Base-by-base conservation (phyloP, 2,797 vertebrate species). In the Bryconaethiops microstoma region DNA sequence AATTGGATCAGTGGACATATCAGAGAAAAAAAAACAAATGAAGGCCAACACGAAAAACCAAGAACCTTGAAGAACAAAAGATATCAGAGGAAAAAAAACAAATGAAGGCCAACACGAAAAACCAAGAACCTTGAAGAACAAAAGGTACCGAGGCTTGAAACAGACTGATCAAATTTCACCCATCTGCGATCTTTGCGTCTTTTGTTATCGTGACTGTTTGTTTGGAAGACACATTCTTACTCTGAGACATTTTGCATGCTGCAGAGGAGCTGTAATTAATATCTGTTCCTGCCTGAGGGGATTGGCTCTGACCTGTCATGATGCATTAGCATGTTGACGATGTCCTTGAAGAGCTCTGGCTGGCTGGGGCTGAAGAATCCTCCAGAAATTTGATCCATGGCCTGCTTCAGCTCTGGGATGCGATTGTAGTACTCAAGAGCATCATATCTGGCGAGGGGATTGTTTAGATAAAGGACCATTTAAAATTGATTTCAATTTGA, bases 291-390 rank as follows among this genome's bases (percentile, higher is more conserved):
- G 40, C 40, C 25, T 8, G 3, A 25, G 48, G 23, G 14, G n/a
- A 45, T 14, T 19, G 17, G 5, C 35, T 78, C 77, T 65, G 39
- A 97, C 96, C 96, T 94, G 93, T 97, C 96, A 16, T 97, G 94
- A 81, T 97, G 88, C 95, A 97, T 95, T 82, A 97, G 92, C 96
- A 97, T 96, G 90, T 95, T 94, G 88, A 96, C 95, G 0, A 97
- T 94, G 88, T 96, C 96, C 88, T 96, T 96, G 90, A 97, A 97
- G 76, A 96, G 95, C 85, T 94, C 94, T 0, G 93, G 95, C 85
- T 97, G 92, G 5, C 88, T 84, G 1, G 95, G 96, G 77, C 95
- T 95, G 90, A 97, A 97, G 91, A 93, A 95, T 77, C 96, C 96
- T 0, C 90, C 93, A 19, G 92, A 94, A 19, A 97, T 93, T 92